phyloP scores from a whole-genome alignment of 2,797 vertebrate genomes.

The Lagocephalus sceleratus region DNA sequence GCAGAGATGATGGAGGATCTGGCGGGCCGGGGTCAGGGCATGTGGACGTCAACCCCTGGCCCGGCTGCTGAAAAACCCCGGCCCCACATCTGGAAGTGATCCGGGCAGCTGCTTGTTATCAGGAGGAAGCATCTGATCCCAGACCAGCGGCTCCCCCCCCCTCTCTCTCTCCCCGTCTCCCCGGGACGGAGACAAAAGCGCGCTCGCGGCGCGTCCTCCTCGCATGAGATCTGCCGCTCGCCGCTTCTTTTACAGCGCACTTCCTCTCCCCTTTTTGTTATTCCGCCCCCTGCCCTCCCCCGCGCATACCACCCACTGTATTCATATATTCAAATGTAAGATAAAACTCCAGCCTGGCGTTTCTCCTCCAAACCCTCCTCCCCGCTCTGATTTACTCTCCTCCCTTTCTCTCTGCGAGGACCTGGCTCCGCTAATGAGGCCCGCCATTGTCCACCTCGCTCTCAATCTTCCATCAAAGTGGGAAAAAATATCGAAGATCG shows the following conservation, averaged over 20 bases:
- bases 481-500: constrained; percentile 23
- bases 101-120: constrained; percentile 64
- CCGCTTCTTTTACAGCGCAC: constrained; percentile 55
- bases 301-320: constrained; percentile 47
- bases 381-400: constrained; percentile 49
- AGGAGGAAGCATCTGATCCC: constrained; percentile 73
- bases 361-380: constrained; percentile 45
- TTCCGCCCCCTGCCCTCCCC: constrained; percentile 21
- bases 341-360: constrained; percentile 41
- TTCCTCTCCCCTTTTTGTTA: constrained; percentile 48
- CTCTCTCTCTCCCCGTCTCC: constrained; percentile 13
- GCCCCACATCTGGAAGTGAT: constrained; percentile 64
- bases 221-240: constrained; percentile 34
- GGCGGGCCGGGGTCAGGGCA: constrained; percentile 41
- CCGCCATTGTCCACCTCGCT: constrained; percentile 52
- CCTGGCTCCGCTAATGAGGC: constrained; percentile 58
- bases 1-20: constrained; percentile 17
- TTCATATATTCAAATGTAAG: constrained; percentile 56
- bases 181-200: constrained; percentile 50
- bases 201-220: constrained; percentile 42
- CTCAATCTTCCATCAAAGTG: constrained; percentile 56
- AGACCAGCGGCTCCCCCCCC: constrained; percentile 42
- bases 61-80: constrained; percentile 23
- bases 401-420: constrained; percentile 18
- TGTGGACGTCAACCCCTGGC: constrained; percentile 47